Conservation (phyloP, 2,113 vertebrate genomes). For the Rutilus rutilus region DNA sequence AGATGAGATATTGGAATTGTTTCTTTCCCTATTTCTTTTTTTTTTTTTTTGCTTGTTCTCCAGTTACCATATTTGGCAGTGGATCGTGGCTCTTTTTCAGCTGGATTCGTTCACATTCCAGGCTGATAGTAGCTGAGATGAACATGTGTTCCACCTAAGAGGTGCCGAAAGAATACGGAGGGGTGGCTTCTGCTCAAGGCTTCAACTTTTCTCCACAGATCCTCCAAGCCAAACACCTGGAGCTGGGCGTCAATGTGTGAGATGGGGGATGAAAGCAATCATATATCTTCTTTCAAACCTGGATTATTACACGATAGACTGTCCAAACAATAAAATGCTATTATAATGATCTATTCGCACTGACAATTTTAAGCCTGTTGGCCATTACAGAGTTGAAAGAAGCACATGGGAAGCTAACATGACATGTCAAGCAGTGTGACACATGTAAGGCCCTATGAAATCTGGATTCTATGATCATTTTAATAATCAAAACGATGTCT, state of each 20-base stretch:
- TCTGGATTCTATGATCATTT: too few relatives aligned
- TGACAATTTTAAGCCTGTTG: not conserved
- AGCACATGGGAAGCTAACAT: not conserved
- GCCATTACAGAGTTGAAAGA: not conserved
- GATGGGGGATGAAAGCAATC: not conserved
- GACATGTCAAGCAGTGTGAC: too few relatives aligned
- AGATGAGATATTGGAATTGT: conserved; percentile 42
- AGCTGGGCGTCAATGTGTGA: not conserved
- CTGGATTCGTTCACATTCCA: conserved; percentile 29
- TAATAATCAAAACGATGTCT: too few relatives aligned
- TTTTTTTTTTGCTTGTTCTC: conserved; percentile 20
- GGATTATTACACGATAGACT: not conserved
- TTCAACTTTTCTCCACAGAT: not conserved
- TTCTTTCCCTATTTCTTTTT: not conserved
- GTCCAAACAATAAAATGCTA: not conserved
- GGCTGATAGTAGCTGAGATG: not conserved
- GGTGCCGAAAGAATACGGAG: not conserved
- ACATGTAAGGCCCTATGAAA: too few relatives aligned
- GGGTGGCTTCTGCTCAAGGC: not conserved
- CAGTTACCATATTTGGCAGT: conserved; percentile 55
- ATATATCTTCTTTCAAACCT: not conserved
- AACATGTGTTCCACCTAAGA: conserved; percentile 23
- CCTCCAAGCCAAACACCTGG: not conserved
- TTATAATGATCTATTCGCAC: not conserved
- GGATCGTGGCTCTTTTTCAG: conserved; percentile 24